Percentiles rank a stretch among this genome's conserved stretches.
phyloP scores from a whole-genome alignment of 1,140 invertebrate species.

The Anoplophora glabripennis region DNA sequence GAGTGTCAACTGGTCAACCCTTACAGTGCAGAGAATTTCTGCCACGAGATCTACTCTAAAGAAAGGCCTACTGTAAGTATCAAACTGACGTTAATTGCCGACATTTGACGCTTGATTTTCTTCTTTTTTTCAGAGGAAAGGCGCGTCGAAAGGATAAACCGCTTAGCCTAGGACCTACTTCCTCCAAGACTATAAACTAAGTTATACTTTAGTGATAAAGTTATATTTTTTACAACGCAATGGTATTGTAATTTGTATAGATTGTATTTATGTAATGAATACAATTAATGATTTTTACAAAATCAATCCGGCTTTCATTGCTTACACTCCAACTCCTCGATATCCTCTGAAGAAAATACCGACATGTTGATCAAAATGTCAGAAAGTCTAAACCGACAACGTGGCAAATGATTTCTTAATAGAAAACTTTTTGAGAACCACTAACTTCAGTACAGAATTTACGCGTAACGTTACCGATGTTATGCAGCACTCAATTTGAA shows the following conservation, averaged over 20 bases:
- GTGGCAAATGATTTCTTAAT: too few species aligned
- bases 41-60: slow-evolving; percentile 51
- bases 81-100: not conserved
- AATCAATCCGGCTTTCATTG: not conserved
- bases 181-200: slow-evolving; percentile 13
- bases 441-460: too few species aligned
- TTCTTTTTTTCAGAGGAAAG: slow-evolving; percentile 34
- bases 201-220: slow-evolving; percentile 19
- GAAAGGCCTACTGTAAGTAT: slow-evolving; percentile 40
- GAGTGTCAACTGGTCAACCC: slow-evolving; percentile 47
- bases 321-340: not conserved
- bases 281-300: slow-evolving; percentile 2
- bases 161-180: slow-evolving; percentile 1
- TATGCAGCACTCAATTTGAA: too few species aligned
- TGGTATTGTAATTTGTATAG: slow-evolving; percentile 32
- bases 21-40: slow-evolving; percentile 43
- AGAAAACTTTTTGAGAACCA: too few species aligned
- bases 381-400: too few species aligned
- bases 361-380: not conserved
- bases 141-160: slow-evolving; percentile 14
- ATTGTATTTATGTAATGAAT: slow-evolving; percentile 18
- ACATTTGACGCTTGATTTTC: not conserved
- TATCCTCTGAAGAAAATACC: not conserved
- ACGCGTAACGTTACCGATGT: too few species aligned
- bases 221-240: slow-evolving; percentile 27